These are phyloP conservation scores for Anastrepha ludens DNA, from an alignment of 1,140 invertebrate species.

Conservation along the genomic window DNA sequence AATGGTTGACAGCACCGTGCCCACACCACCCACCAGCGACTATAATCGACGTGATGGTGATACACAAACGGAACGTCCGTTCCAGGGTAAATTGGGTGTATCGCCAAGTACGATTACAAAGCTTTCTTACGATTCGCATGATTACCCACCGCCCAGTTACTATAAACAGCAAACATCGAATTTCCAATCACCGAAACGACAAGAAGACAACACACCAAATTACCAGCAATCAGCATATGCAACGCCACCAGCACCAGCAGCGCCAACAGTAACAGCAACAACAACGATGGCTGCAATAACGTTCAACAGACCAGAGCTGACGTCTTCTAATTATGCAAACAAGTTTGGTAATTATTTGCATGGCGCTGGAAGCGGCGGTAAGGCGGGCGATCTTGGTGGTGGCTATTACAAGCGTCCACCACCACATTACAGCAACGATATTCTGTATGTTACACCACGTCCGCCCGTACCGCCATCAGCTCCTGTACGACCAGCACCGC, in stretches of 20 bases:
- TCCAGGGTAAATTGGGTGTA: constrained; percentile 37
- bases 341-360: constrained; percentile 74
- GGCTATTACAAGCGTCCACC: constrained; percentile 56
- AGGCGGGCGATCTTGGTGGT: background rate
- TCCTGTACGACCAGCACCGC: constrained; percentile 59
- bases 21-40: background rate
- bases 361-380: constrained; percentile 49
- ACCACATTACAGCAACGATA: constrained; percentile 43
- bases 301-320: constrained; percentile 55
- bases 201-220: constrained; percentile 35
- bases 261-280: constrained; percentile 60
- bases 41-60: constrained; percentile 54
- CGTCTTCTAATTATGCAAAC: constrained; percentile 73
- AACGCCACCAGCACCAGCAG: constrained; percentile 31
- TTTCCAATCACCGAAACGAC: constrained; percentile 61
- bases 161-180: constrained; percentile 69
- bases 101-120: constrained; percentile 56
- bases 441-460: constrained; percentile 45
- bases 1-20: constrained; percentile 47
- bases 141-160: constrained; percentile 72
- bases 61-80: constrained; percentile 24
- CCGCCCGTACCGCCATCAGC: constrained; percentile 45
- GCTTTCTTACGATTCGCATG: constrained; percentile 72
- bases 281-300: constrained; percentile 43
- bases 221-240: constrained; percentile 43